phyloP scores from a whole-genome alignment of 2,113 vertebrate species.

The Otis tarda region DNA sequence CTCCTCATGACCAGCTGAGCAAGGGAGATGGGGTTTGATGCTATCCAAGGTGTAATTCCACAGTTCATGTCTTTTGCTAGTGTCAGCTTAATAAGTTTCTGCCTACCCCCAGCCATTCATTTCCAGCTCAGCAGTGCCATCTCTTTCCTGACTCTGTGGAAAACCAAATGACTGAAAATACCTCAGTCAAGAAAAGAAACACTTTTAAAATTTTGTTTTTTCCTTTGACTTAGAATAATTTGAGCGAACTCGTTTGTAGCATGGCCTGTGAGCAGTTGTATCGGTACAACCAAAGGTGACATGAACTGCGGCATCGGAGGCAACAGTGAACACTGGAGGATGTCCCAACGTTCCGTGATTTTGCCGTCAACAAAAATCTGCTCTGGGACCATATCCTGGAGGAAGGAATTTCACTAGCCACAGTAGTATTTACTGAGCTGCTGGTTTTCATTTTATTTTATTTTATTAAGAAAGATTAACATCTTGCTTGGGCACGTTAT shows the following conservation, averaged over 20 bases:
- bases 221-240: background rate
- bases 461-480: slow-evolving; percentile 33
- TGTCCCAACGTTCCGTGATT: background rate
- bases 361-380: background rate
- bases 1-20: slow-evolving; percentile 45
- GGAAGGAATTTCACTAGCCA: background rate
- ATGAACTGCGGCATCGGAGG: background rate
- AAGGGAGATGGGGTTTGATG: slow-evolving; percentile 45
- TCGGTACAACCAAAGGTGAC: background rate
- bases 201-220: background rate
- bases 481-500: background rate
- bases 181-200: background rate
- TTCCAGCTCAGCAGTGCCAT: slow-evolving; percentile 44
- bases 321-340: background rate
- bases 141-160: background rate
- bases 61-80: slow-evolving; percentile 16
- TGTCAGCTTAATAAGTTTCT: slow-evolving; percentile 6
- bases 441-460: background rate
- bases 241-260: background rate
- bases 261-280: fast-evolving
- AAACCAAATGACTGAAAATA: background rate
- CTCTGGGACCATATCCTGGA: background rate
- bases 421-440: background rate
- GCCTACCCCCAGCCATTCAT: slow-evolving; percentile 15
- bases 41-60: slow-evolving; percentile 41